Percentiles rank a stretch among this genome's conserved stretches.
Conservation (phyloP, 1,140 invertebrate species). For the Pseudomyrmex cubaensis region DNA sequence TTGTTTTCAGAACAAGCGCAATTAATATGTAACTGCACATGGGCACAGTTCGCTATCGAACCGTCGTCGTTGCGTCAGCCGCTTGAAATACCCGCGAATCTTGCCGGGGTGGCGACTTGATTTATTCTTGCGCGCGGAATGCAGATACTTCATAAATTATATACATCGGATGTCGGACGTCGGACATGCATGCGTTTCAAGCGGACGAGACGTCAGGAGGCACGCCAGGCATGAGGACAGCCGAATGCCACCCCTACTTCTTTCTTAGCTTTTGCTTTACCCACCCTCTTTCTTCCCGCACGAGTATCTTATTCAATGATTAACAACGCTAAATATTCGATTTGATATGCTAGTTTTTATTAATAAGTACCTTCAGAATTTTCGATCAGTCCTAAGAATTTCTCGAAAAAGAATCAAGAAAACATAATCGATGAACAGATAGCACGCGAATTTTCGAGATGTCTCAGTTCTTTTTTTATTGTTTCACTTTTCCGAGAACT, state of each 20-base stretch:
- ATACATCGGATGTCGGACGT: constrained; percentile 79
- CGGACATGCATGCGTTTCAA: constrained; percentile 77
- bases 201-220: constrained; percentile 77
- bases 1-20: background rate
- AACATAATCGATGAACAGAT: too few species aligned
- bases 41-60: constrained; percentile 20
- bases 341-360: constrained; percentile 62
- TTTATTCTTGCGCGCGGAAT: constrained; percentile 82
- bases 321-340: constrained; percentile 59
- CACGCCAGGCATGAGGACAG: constrained; percentile 81
- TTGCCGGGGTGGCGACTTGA: constrained; percentile 81
- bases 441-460: too few species aligned
- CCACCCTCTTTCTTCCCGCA: constrained; percentile 54
- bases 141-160: constrained; percentile 86
- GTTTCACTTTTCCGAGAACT: too few species aligned
- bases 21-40: constrained; percentile 17
- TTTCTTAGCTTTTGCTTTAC: constrained; percentile 23
- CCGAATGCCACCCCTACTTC: constrained; percentile 73
- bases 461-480: too few species aligned
- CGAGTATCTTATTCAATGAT: constrained; percentile 73
- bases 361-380: background rate
- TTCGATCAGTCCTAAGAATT: too few species aligned
- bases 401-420: too few species aligned
- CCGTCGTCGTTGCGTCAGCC: background rate
- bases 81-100: constrained; percentile 68